A percentile compares a stretch with the other conserved stretches of the same genome.
Evolutionary conservation across 1,140 invertebrate species (phyloP).

Genomic region (Tetragnatha versicolor): DNA sequence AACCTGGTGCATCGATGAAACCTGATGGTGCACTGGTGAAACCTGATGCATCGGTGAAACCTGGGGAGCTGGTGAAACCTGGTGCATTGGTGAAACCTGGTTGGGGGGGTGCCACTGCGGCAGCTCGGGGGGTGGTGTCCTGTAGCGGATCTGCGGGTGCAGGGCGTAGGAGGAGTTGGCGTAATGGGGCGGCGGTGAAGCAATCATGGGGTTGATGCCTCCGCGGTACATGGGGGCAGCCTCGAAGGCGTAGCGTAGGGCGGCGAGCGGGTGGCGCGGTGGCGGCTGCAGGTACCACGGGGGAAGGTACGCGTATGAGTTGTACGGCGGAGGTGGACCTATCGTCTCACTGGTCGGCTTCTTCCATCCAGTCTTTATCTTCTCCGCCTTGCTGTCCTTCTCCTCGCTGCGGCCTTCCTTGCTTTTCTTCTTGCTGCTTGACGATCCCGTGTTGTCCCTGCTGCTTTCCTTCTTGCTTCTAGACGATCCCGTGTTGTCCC

Average conservation of each 20-base stretch:
- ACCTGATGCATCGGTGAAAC: slow-evolving; percentile 83
- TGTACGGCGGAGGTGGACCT: slow-evolving; percentile 86
- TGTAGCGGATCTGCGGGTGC: slow-evolving; percentile 69
- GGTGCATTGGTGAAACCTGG: slow-evolving; percentile 56
- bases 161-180: slow-evolving; percentile 74
- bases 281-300: slow-evolving; percentile 80
- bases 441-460: slow-evolving; percentile 41
- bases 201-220: slow-evolving; percentile 74
- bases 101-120: slow-evolving; percentile 53
- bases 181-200: slow-evolving; percentile 74
- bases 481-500: slow-evolving; percentile 34
- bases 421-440: slow-evolving; percentile 40
- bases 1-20: too few species aligned
- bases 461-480: slow-evolving; percentile 40
- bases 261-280: slow-evolving; percentile 71
- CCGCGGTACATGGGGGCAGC: slow-evolving; percentile 74
- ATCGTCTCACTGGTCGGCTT: slow-evolving; percentile 93
- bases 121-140: slow-evolving; percentile 58
- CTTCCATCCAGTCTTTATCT: slow-evolving; percentile 71
- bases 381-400: slow-evolving; percentile 65
- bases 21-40: slow-evolving; percentile 78
- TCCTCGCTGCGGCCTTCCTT: slow-evolving; percentile 42
- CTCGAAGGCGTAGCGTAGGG: slow-evolving; percentile 78
- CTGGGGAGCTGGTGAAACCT: slow-evolving; percentile 69
- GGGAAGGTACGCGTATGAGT: slow-evolving; percentile 80